Base-by-base conservation (phyloP, 1,140 invertebrate genomes). In the Drosophila ironensis region DNA sequence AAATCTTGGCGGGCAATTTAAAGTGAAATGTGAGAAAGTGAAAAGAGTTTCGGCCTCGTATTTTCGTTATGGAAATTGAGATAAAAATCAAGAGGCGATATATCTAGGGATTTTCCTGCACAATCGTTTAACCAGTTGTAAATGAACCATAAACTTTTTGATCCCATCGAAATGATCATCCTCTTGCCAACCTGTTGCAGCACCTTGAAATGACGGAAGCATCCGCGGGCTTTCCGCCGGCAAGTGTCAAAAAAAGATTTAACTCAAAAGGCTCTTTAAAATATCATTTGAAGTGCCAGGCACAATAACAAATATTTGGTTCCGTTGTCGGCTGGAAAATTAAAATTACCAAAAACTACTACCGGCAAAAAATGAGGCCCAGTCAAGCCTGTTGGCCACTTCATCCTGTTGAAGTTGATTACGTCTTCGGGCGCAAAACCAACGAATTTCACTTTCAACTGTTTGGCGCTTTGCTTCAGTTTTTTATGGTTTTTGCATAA, bases 361-460 rank as follows among this genome's bases (percentile, higher is more conserved):
- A 42, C 17, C 12, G 20, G 17, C 17, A 59, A 67, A 70, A 68
- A 45, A 66, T 48, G 42, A 20, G 24, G 67, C 54, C 66, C 81
- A 80, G 74, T 78, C 80, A 80, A 87, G 75, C 67, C 81, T 78
- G 71, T 72, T 86, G 64, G 67, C 54, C 61, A 86, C 80, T 87
- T 86, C 71, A 80, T 81, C 81, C 81, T 87, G 73, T 56, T 59
- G 60, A 86, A 87, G 80, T 84, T 80, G 80, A 86, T 86, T 87
- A 86, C 80, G 80, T 80, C 71, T 51, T 71, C 61, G 72, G 56
- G 50, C 28, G 11, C 41, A 51, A 37, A 51, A 30, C 28, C 24
- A 12, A n/a, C n/a, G 63, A 81, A 80, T 86, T 86, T 86, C 80
- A 86, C 80, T 86, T 80, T 86, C 81, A 19, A 75, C 68, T 46